Conservation (phyloP, 2,797 vertebrate species). For the Holocentrus rufus region DNA sequence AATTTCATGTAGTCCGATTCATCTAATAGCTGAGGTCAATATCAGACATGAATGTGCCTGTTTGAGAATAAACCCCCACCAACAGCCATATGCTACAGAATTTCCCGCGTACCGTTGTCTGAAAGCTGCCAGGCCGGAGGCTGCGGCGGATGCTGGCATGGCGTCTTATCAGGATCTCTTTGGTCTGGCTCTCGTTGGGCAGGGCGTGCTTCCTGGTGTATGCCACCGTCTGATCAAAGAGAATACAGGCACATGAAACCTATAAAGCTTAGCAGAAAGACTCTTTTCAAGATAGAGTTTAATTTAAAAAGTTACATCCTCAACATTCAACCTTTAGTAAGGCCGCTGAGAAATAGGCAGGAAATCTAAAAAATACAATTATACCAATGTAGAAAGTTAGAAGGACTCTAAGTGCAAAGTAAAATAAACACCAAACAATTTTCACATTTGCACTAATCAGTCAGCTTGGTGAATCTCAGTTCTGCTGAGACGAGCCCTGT, state of each 20-base stretch:
- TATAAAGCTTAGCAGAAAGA: no score
- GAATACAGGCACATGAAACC: neutral
- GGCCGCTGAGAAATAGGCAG: no score
- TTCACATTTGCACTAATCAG: no score
- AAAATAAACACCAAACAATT: no score
- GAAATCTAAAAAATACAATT: no score
- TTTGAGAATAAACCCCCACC: neutral
- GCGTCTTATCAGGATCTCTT: constrained; percentile 94
- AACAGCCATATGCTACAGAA: neutral
- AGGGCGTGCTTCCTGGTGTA: constrained; percentile 90
- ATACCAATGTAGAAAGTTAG: no score
- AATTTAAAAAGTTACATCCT: no score
- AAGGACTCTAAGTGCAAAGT: no score
- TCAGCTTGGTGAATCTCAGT: no score
- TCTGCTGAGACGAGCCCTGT: no score
- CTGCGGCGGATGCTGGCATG: constrained; percentile 90
- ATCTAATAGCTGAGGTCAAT: neutral
- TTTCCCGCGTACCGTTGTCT: constrained; percentile 62
- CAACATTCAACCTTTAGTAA: no score
- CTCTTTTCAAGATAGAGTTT: no score
- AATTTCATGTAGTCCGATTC: neutral
- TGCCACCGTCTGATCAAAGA: constrained; percentile 85
- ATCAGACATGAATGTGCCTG: neutral
- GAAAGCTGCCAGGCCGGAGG: constrained; percentile 80
- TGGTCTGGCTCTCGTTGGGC: constrained; percentile 86